These are phyloP conservation scores for Sparus aurata DNA, from an alignment of 2,797 vertebrate genomes.

Conservation along the genomic window DNA sequence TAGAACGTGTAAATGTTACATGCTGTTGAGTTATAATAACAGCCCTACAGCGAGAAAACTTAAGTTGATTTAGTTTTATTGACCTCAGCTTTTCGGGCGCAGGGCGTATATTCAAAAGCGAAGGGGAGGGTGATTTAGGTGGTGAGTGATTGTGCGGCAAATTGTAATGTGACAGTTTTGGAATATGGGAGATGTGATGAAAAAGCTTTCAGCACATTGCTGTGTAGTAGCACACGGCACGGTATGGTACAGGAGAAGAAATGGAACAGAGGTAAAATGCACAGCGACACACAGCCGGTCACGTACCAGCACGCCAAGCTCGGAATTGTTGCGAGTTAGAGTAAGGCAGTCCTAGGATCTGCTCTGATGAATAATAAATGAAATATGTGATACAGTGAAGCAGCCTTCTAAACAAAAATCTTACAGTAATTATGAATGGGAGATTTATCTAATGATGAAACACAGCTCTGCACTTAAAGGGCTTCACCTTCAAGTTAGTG, in stretches of 20 bases:
- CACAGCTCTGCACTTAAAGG: no score
- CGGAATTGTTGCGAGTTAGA: neutral
- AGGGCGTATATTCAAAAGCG: slow-evolving; percentile 4
- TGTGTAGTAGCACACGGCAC: no score
- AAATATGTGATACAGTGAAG: neutral
- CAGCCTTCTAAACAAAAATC: neutral
- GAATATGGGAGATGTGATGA: neutral
- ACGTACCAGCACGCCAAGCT: neutral
- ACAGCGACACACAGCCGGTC: neutral
- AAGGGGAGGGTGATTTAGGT: slow-evolving; percentile 4
- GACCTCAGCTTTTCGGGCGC: slow-evolving; percentile 16
- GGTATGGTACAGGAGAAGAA: neutral
- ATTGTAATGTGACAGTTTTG: neutral
- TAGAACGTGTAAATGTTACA: slow-evolving; percentile 37
- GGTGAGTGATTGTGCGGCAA: slow-evolving; percentile 8
- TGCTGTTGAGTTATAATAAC: slow-evolving; percentile 54
- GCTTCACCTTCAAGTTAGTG: no score
- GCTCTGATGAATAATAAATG: neutral
- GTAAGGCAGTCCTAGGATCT: neutral
- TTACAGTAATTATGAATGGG: neutral
- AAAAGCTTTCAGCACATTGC: neutral
- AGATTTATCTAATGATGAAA: neutral
- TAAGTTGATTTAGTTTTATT: slow-evolving; percentile 46
- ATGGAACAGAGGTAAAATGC: neutral
- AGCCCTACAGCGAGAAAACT: slow-evolving; percentile 32